Percentiles rank a stretch among this genome's conserved stretches.
These are phyloP conservation scores for Flabesymbios commensalis DNA, from an alignment of 2,888 invertebrate genomes.

Conservation along the genomic window DNA sequence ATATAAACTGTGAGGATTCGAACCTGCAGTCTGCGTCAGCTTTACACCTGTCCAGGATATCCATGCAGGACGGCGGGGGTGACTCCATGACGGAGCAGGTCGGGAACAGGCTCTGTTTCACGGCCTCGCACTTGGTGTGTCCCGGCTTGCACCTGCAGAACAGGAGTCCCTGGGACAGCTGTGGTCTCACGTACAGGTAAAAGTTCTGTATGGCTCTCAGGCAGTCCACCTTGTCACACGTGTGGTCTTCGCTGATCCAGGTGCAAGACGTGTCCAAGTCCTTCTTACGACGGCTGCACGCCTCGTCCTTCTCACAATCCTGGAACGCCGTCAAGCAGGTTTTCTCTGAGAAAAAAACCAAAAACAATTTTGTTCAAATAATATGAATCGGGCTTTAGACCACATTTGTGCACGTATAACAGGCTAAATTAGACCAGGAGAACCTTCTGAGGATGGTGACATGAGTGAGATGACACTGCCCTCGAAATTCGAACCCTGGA, in stretches of 20 bases:
- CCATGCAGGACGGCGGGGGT: constrained; percentile 85
- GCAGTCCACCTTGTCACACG: constrained; percentile 17
- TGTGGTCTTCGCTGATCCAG: constrained; percentile 9
- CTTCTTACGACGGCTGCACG: constrained; percentile 18
- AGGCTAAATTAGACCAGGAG: too few species aligned
- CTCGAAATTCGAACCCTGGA: too few species aligned
- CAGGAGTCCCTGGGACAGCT: constrained; percentile 24
- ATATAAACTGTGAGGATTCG: too few species aligned
- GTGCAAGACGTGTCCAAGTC: constrained; percentile 19
- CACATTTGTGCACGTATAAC: neutral
- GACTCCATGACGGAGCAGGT: constrained; percentile 80
- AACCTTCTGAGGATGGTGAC: too few species aligned
- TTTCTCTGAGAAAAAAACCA: constrained; percentile 5
- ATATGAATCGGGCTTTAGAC: too few species aligned
- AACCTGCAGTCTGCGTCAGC: constrained; percentile 84
- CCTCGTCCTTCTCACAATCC: constrained; percentile 21
- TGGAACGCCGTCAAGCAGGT: constrained; percentile 22
- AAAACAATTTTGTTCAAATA: neutral
- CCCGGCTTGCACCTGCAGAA: constrained; percentile 28
- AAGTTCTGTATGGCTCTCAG: constrained; percentile 13
- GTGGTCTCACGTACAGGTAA: constrained; percentile 1
- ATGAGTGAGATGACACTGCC: too few species aligned
- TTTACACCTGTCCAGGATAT: constrained; percentile 80
- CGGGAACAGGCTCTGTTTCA: constrained; percentile 87
- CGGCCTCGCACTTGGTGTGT: constrained; percentile 83